Evolutionary conservation across 2,113 vertebrate genomes (phyloP), one percentile per base, ranked within the genome.

Genomic region (Benitochromis conjunctus): DNA sequence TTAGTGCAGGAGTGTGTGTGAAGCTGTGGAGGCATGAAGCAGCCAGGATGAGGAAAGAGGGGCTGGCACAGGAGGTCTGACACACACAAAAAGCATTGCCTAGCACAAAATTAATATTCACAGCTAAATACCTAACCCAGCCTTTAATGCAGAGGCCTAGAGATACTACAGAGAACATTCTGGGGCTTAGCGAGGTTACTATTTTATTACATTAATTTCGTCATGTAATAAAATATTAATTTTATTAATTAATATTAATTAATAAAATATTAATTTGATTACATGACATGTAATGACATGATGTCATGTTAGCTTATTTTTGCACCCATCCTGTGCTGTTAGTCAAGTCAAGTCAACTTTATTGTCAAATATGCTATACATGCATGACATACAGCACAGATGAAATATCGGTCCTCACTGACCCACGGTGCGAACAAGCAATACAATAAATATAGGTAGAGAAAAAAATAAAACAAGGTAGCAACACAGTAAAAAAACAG

Each of bases 21-120:
- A 99, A 98, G 94, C 74, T 99, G 4, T 99, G 98, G 98, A 95
- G 98, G 64, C 98, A 99, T 0, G 98, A 99, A 89, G 96, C 81
- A 2, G 97, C 98, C 1, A 95, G 98, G 62, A 96, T 94, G 83
- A 97, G 96, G 3, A 92, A 95, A 80, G 96, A 98, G 13, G 93
- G 82, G 9, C 56, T 96, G 81, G 96, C 93, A 5, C 96, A 88
- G 34, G 97, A 98, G 97, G 98, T 98, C 91, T 94, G 1, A 36
- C 43, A 19, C 57, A 26, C 29, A 69, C 80, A 71, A 80, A 41
- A 6, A 79, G 34, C 34, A 62, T 83, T 10, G 8, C 53, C 19
- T n/a, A 54, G 19, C 46, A 34, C 26, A 53, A 53, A 76, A 51
- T 53, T 76, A 76, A 76, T 31, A 31, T n/a, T 5, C 26, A 34